phyloP scores from a whole-genome alignment of 2,113 vertebrate species.

The Panthera leo region DNA sequence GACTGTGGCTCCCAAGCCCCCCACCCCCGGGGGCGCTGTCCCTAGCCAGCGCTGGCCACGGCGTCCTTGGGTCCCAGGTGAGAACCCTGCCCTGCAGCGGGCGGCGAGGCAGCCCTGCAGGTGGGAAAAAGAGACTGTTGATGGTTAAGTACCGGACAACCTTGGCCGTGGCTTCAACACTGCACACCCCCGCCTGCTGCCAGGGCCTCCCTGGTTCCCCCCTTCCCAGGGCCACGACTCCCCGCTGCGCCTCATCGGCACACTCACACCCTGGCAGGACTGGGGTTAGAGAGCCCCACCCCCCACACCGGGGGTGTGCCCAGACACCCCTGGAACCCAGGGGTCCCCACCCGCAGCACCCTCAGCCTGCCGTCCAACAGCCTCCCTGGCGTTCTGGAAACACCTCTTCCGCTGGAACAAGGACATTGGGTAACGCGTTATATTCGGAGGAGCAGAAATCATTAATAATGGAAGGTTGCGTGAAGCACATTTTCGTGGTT shows the following conservation, averaged over 20 bases:
- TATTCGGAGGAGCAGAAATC: background rate
- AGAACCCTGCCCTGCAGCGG: background rate
- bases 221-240: conserved; percentile 11
- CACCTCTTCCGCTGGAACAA: background rate
- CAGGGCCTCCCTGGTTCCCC: background rate
- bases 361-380: background rate
- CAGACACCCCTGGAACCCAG: fast-evolving
- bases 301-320: background rate
- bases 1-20: background rate
- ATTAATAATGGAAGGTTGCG: background rate
- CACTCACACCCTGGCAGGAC: conserved; percentile 30
- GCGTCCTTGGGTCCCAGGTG: background rate
- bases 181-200: background rate
- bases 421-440: background rate
- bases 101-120: background rate
- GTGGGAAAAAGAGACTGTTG: conserved; percentile 34
- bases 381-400: background rate
- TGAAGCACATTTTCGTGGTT: background rate
- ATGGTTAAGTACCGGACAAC: background rate
- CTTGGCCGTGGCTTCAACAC: conserved; percentile 1
- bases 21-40: background rate
- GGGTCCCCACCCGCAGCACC: fast-evolving
- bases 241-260: background rate
- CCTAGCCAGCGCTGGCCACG: background rate
- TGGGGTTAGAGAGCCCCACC: background rate